Evolutionary conservation across 2,888 invertebrate genomes (phyloP).

Genomic region (Tetanocera ferruginea): DNA sequence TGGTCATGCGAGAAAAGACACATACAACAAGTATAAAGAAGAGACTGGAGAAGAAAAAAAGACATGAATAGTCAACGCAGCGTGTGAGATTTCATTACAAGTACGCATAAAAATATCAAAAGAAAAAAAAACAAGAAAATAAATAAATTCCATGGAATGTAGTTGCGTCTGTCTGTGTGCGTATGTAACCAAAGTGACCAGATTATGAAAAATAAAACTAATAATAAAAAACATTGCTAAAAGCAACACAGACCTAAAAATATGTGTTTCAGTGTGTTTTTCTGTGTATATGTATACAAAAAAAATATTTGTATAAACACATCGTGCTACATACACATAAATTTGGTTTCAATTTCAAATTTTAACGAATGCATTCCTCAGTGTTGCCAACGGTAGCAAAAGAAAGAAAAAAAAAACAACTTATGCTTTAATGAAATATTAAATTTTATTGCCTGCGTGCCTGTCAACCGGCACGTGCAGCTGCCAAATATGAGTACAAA

Average conservation of each 20-base stretch:
- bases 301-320: conserved; percentile 42
- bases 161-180: not conserved
- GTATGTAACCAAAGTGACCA: conserved; percentile 9
- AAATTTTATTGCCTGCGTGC: conserved; percentile 67
- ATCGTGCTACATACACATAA: conserved; percentile 41
- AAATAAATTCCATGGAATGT: too few relatives aligned
- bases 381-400: not conserved
- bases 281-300: not conserved
- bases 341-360: conserved; percentile 38
- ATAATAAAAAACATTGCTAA: not conserved
- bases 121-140: too few relatives aligned
- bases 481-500: not conserved
- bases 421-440: conserved; percentile 63
- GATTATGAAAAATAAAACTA: conserved; percentile 24
- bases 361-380: not conserved
- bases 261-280: not conserved
- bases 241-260: not conserved
- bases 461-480: conserved; percentile 57
- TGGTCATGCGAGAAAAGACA: not conserved
- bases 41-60: not conserved
- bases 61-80: not conserved
- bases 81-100: too few relatives aligned
- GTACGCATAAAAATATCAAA: not conserved
- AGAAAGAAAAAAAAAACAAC: not conserved
- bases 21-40: not conserved